phyloP scores from a whole-genome alignment of 1,140 invertebrate species.

The Eupeodes corollae region DNA sequence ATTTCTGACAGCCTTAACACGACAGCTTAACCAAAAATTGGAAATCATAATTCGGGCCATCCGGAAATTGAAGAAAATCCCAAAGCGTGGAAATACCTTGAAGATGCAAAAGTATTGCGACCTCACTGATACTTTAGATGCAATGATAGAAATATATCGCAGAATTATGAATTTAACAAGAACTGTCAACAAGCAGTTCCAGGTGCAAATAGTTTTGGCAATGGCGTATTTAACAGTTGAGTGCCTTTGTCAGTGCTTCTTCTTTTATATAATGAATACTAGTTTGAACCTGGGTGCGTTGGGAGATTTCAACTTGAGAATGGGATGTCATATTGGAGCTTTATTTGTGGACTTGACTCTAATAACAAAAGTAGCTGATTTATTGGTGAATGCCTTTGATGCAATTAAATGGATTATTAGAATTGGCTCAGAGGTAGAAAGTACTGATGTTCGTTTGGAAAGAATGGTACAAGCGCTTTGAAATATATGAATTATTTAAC shows the following conservation, averaged over 20 bases:
- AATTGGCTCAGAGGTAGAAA: too few species aligned
- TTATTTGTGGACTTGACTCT: conserved; percentile 4
- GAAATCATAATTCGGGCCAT: not conserved
- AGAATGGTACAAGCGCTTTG: too few species aligned
- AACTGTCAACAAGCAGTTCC: not conserved
- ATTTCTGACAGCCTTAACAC: not conserved
- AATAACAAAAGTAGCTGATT: not conserved
- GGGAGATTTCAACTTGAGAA: not conserved
- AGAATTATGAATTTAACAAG: not conserved
- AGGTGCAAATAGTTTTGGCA: conserved; percentile 1
- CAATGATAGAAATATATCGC: not conserved
- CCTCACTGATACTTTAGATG: not conserved
- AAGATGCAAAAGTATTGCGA: not conserved
- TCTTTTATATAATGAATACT: conserved; percentile 2
- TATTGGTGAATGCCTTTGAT: too few species aligned
- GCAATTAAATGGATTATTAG: too few species aligned
- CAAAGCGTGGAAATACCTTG: not conserved
- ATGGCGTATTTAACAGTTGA: conserved; percentile 3
- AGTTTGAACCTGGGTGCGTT: not conserved
- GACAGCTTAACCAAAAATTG: not conserved
- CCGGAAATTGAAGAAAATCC: not conserved
- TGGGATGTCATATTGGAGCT: not conserved
- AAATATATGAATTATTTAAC: too few species aligned
- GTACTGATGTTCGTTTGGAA: too few species aligned
- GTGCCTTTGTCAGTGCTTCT: conserved; percentile 4